phyloP scores from a whole-genome alignment of 2,888 invertebrate genomes.

The Epistrophella euchroma region DNA sequence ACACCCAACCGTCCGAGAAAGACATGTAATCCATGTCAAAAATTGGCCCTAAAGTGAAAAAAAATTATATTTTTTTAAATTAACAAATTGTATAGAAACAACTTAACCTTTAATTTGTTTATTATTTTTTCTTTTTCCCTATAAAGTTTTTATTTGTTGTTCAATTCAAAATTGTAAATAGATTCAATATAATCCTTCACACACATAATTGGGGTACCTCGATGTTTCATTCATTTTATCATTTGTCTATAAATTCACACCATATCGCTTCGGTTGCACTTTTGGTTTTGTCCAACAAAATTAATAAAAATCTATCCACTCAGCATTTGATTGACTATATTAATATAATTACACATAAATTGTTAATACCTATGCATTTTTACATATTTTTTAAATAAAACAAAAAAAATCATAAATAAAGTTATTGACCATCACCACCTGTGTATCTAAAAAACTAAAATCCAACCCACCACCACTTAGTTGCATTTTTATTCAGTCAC shows the following conservation, averaged over 20 bases:
- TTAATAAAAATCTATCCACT: conserved; percentile 37
- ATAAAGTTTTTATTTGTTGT: background rate
- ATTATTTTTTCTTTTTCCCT: background rate
- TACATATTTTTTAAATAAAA: too few relatives aligned
- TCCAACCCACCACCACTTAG: conserved; percentile 59
- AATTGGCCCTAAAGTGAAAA: too few relatives aligned
- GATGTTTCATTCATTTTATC: conserved; percentile 50
- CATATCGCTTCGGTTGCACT: conserved; percentile 65
- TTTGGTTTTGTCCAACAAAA: conserved; percentile 46
- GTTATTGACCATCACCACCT: conserved; percentile 23
- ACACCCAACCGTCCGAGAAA: too few relatives aligned
- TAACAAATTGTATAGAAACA: too few relatives aligned
- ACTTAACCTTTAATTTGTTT: too few relatives aligned
- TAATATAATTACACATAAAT: conserved; percentile 16
- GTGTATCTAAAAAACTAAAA: conserved; percentile 49
- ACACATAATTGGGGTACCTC: conserved; percentile 31
- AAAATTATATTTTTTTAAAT: too few relatives aligned
- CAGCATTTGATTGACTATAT: conserved; percentile 14
- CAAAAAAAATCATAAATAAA: too few relatives aligned
- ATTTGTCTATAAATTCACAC: conserved; percentile 45
- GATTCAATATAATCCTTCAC: conserved; percentile 35
- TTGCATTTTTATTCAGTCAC: conserved; percentile 60
- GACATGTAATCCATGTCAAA: too few relatives aligned
- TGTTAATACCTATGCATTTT: conserved; percentile 40
- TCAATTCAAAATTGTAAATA: conserved; percentile 19